These are phyloP conservation scores for Tautogolabrus adspersus DNA, from an alignment of 2,113 vertebrate genomes.

Conservation along the genomic window DNA sequence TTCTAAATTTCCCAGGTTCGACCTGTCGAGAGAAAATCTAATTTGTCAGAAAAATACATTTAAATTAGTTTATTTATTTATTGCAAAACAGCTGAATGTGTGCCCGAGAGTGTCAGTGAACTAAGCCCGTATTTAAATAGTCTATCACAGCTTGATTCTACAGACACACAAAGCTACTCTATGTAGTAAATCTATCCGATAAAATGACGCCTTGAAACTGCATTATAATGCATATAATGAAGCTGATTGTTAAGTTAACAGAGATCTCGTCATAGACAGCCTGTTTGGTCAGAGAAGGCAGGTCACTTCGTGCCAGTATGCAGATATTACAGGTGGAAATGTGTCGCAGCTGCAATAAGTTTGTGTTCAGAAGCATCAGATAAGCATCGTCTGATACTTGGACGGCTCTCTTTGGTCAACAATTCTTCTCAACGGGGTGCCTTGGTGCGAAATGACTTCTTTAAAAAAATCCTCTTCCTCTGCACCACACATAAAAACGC, in stretches of 20 bases:
- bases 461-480: slow-evolving; percentile 57
- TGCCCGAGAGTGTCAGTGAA: not conserved
- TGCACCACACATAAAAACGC: slow-evolving; percentile 30
- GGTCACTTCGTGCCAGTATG: not conserved
- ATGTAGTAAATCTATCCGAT: not conserved
- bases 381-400: slow-evolving; percentile 7
- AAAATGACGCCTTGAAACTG: too few relatives aligned
- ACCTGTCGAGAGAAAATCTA: not conserved
- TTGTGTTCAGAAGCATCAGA: slow-evolving; percentile 32
- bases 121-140: too few relatives aligned
- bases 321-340: not conserved
- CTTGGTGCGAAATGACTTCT: slow-evolving; percentile 52
- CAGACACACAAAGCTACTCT: not conserved
- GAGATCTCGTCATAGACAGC: not conserved
- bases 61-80: not conserved
- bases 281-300: not conserved
- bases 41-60: not conserved
- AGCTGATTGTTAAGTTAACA: not conserved
- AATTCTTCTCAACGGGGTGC: slow-evolving; percentile 56
- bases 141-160: not conserved
- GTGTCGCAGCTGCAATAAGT: slow-evolving; percentile 36
- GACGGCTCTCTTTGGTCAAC: slow-evolving; percentile 11
- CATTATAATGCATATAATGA: not conserved
- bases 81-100: not conserved
- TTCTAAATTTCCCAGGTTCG: not conserved